These are phyloP conservation scores for Parnassius orleans DNA, from an alignment of 2,888 invertebrate genomes.

Conservation along the genomic window DNA sequence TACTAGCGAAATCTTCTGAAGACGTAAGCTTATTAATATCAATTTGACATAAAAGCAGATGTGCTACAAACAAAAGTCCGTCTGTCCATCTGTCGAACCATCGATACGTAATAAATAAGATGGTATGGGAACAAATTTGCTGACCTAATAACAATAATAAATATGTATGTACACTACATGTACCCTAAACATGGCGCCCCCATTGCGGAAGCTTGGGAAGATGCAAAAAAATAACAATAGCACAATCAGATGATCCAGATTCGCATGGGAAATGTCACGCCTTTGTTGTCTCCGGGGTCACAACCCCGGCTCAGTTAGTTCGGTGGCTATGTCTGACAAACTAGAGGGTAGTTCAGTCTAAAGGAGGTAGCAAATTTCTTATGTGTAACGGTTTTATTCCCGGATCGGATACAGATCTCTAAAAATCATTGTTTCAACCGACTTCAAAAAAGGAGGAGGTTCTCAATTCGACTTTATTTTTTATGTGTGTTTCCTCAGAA, in stretches of 20 bases:
- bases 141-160: slow-evolving; percentile 28
- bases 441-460: too few species aligned
- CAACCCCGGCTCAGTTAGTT: slow-evolving; percentile 41
- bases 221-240: slow-evolving; percentile 57
- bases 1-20: too few species aligned
- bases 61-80: slow-evolving; percentile 3
- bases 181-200: slow-evolving; percentile 29
- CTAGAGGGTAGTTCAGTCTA: too few species aligned
- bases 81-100: slow-evolving; percentile 29
- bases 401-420: too few species aligned
- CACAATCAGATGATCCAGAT: slow-evolving; percentile 67
- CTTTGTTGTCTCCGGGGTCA: slow-evolving; percentile 47
- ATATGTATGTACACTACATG: slow-evolving; percentile 1
- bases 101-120: slow-evolving; percentile 22
- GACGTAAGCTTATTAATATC: too few species aligned
- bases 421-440: too few species aligned
- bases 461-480: too few species aligned
- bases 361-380: too few species aligned
- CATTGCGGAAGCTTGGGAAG: slow-evolving; percentile 50
- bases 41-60: background rate
- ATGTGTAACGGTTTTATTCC: too few species aligned
- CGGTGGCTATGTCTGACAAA: too few species aligned
- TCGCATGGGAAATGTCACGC: slow-evolving; percentile 60
- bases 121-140: slow-evolving; percentile 11
- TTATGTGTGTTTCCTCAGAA: too few species aligned